A percentile compares a stretch with the other conserved stretches of the same genome.
Conservation (phyloP, 2,888 invertebrate species). For the Pammene fasciana region DNA sequence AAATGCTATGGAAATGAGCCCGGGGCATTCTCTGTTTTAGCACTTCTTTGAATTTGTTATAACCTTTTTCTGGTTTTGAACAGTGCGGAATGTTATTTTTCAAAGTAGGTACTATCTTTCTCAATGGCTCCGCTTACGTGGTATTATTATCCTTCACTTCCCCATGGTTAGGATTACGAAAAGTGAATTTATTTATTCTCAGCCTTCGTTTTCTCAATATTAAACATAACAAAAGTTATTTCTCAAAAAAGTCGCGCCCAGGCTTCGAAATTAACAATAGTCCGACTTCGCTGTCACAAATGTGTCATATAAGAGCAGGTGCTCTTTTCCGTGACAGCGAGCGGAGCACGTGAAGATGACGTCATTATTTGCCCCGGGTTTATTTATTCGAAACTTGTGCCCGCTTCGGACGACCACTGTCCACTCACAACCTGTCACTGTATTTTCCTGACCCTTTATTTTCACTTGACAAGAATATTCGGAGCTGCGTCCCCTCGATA, state of each 20-base stretch:
- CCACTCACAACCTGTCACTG: constrained; percentile 80
- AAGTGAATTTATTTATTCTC: too few species aligned
- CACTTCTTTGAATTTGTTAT: constrained; percentile 61
- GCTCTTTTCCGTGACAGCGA: constrained; percentile 63
- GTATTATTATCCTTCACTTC: not conserved
- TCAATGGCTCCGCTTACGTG: not conserved
- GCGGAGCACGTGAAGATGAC: constrained; percentile 69
- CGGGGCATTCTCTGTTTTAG: constrained; percentile 57
- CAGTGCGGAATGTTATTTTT: constrained; percentile 20
- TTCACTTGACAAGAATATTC: constrained; percentile 82
- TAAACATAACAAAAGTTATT: constrained; percentile 47
- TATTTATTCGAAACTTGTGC: constrained; percentile 78
- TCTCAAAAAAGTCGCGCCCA: constrained; percentile 45
- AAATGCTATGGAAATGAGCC: constrained; percentile 79
- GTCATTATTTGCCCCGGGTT: constrained; percentile 72
- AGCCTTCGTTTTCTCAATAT: constrained; percentile 41
- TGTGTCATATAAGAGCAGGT: constrained; percentile 67
- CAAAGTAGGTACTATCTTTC: not conserved
- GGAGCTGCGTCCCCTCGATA: constrained; percentile 75
- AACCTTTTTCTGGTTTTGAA: constrained; percentile 46
- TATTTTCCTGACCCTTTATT: constrained; percentile 80
- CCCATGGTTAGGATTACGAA: not conserved
- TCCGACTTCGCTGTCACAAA: constrained; percentile 64
- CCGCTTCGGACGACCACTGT: constrained; percentile 76
- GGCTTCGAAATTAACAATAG: constrained; percentile 62